These are phyloP conservation scores for Leptinotarsa undecemlineata DNA, from an alignment of 1,140 invertebrate species.

Conservation along the genomic window DNA sequence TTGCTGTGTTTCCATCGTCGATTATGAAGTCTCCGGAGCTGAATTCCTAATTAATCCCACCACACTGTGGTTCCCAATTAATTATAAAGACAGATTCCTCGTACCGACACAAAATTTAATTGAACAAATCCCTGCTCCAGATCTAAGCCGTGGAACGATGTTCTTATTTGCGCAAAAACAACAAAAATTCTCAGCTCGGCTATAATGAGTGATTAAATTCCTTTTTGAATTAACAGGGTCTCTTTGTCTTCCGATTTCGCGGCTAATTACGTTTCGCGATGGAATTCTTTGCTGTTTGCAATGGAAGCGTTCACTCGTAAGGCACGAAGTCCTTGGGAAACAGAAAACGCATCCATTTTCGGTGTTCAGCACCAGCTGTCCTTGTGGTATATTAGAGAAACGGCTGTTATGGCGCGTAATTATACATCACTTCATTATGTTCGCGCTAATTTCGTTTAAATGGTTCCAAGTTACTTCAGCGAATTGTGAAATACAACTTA, in stretches of 20 bases:
- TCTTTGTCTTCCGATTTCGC: conserved; percentile 35
- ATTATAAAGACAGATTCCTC: conserved; percentile 15
- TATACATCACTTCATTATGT: conserved; percentile 43
- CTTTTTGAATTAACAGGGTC: conserved; percentile 34
- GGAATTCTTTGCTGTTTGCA: conserved; percentile 29
- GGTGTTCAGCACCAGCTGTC: conserved; percentile 36
- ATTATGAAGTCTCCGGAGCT: background rate
- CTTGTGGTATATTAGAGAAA: conserved; percentile 38
- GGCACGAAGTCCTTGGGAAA: conserved; percentile 1
- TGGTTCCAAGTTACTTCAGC: conserved; percentile 27
- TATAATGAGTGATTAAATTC: conserved; percentile 38
- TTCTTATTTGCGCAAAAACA: conserved; percentile 19
- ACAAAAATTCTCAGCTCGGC: conserved; percentile 26
- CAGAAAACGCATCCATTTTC: conserved; percentile 35
- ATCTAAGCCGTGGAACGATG: conserved; percentile 9
- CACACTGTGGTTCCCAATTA: conserved; percentile 14
- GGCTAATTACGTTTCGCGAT: conserved; percentile 37
- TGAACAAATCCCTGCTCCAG: conserved; percentile 16
- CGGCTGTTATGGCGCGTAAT: conserved; percentile 37
- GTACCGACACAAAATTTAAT: conserved; percentile 16
- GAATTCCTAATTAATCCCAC: conserved; percentile 20
- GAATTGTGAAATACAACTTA: conserved; percentile 8
- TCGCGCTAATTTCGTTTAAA: conserved; percentile 39
- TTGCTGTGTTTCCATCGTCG: background rate
- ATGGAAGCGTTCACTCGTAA: conserved; percentile 26